Evolutionary conservation across 53 echinoderm and acorn worm genomes (phyloP).

Genomic region (Antedon mediterranea): DNA sequence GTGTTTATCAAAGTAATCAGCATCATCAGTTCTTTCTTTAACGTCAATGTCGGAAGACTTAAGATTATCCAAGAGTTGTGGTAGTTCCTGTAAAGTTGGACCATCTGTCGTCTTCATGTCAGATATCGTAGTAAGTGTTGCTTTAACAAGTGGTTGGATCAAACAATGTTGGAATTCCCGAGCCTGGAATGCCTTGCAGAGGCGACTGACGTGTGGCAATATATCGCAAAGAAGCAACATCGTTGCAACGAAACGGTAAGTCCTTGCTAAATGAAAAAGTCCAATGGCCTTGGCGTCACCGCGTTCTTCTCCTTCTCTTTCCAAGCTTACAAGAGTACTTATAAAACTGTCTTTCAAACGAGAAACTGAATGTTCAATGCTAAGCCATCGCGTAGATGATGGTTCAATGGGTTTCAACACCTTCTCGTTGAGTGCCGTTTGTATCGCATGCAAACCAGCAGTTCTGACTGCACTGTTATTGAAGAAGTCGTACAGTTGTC

Average conservation of each 20-base stretch:
- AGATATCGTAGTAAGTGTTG: not conserved
- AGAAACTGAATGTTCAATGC: constrained; percentile 24
- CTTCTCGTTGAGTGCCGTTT: constrained; percentile 8
- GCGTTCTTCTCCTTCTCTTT: no score
- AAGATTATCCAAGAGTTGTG: not conserved
- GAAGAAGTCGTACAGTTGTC: constrained; percentile 37
- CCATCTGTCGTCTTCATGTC: not conserved
- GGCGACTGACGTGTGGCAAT: no score
- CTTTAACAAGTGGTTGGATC: not conserved
- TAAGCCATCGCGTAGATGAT: constrained; percentile 40
- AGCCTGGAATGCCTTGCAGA: constrained; percentile 3
- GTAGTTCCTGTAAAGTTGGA: not conserved
- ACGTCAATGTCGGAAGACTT: not conserved
- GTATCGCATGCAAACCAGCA: constrained; percentile 19
- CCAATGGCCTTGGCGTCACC: constrained; percentile 34
- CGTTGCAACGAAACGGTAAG: constrained; percentile 23
- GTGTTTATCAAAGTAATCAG: no score
- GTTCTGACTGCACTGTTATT: constrained; percentile 32
- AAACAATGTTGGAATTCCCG: not conserved
- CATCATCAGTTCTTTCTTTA: no score
- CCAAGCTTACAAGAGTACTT: constrained; percentile 23
- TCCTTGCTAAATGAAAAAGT: constrained; percentile 14
- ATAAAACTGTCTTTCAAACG: constrained; percentile 15
- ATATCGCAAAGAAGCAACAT: no score
- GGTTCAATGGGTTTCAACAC: no score